Conservation (phyloP, 2,113 vertebrate species). For the Castor canadensis region DNA sequence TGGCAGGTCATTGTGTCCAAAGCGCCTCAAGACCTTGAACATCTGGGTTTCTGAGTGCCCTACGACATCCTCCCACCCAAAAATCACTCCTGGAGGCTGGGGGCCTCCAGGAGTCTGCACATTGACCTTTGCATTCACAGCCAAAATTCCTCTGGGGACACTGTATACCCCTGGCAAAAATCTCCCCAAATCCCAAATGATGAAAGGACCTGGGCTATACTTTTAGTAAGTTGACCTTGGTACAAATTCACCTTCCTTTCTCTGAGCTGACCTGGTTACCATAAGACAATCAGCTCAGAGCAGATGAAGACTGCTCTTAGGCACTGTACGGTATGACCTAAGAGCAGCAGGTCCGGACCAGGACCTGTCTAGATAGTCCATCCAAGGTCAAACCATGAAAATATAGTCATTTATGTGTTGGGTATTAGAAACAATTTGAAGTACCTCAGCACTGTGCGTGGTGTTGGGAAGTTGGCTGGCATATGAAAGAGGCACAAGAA, state of each 20-base stretch:
- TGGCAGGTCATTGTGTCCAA: neutral
- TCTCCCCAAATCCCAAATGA: neutral
- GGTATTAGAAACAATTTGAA: rapidly evolving
- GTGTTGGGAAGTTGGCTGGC: neutral
- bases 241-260: neutral
- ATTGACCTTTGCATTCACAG: neutral
- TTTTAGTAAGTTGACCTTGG: neutral
- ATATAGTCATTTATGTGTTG: rapidly evolving
- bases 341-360: rapidly evolving
- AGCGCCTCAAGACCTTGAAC: neutral
- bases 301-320: too few relatives aligned
- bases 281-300: neutral
- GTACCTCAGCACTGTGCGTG: too few relatives aligned
- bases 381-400: neutral
- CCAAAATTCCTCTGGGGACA: neutral
- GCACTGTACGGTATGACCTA: neutral
- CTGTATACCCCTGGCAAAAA: neutral
- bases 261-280: neutral
- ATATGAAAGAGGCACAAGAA: rapidly evolving
- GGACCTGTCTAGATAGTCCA: too few relatives aligned
- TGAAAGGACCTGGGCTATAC: neutral
- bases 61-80: neutral
- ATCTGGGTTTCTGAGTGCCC: neutral
- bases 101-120: neutral
- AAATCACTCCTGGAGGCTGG: neutral